Conservation (phyloP, 2,888 invertebrate species). For the Oasisia sp. region DNA sequence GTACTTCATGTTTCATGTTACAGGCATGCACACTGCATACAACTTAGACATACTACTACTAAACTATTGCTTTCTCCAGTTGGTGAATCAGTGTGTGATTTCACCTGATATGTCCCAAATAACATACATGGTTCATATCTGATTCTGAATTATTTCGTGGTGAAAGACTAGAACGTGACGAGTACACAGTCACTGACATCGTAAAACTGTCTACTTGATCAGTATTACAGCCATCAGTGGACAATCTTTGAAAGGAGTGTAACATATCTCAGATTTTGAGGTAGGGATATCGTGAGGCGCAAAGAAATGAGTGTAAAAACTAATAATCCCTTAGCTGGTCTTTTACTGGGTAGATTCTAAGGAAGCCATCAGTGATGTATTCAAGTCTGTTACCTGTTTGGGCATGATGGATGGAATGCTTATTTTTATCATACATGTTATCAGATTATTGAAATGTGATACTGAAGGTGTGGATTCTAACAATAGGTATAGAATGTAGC, state of each 20-base stretch:
- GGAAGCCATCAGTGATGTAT: neutral
- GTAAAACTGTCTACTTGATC: no score
- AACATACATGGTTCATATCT: neutral
- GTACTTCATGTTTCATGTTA: no score
- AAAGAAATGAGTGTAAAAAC: neutral
- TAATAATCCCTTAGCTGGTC: neutral
- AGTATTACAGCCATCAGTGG: no score
- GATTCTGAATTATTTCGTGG: neutral
- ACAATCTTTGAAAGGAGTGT: no score
- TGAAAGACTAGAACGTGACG: neutral
- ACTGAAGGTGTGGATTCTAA: neutral
- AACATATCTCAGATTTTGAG: no score
- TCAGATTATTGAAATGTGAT: conserved; percentile 4
- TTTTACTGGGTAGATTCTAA: neutral
- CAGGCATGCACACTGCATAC: no score
- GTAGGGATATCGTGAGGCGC: no score
- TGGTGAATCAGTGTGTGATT: neutral
- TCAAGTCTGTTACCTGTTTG: neutral
- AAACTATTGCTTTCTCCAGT: neutral
- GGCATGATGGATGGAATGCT: neutral
- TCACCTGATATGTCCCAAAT: neutral
- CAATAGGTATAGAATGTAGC: neutral
- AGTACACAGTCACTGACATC: neutral
- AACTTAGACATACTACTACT: no score
- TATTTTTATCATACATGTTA: neutral